phyloP scores from a whole-genome alignment of 2,888 invertebrate genomes.

The Nomada fucata region DNA sequence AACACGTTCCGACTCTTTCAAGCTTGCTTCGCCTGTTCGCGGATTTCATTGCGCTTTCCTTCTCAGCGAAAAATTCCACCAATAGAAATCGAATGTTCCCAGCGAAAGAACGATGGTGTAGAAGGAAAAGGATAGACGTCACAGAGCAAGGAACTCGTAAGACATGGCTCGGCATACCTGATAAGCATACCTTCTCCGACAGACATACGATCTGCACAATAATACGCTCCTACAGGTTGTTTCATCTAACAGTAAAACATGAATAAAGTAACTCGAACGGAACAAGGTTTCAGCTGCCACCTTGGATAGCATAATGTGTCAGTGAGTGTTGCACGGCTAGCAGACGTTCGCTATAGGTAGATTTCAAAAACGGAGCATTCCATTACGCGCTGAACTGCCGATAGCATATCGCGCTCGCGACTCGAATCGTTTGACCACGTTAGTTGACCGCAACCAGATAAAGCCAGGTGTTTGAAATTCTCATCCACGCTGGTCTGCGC shows the following conservation, averaged over 20 bases:
- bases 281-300: not conserved
- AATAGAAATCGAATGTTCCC: conserved; percentile 4
- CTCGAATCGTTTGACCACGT: not conserved
- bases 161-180: conserved; percentile 34
- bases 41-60: not conserved
- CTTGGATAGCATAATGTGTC: not conserved
- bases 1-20: too few relatives aligned
- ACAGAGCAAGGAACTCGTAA: conserved; percentile 36
- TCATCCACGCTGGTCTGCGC: not conserved
- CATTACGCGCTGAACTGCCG: conserved; percentile 20
- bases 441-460: conserved; percentile 42
- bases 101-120: conserved; percentile 13
- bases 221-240: conserved; percentile 30
- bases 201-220: conserved; percentile 32
- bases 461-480: conserved; percentile 26
- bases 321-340: conserved; percentile 5
- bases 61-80: not conserved
- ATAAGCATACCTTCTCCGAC: conserved; percentile 41
- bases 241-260: not conserved
- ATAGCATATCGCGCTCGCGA: conserved; percentile 46
- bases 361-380: conserved; percentile 16
- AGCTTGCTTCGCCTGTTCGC: not conserved
- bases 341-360: not conserved
- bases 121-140: conserved; percentile 2
- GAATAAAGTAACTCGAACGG: not conserved